Conservation (phyloP, 2,888 invertebrate species). For the Oscheius sp. region DNA sequence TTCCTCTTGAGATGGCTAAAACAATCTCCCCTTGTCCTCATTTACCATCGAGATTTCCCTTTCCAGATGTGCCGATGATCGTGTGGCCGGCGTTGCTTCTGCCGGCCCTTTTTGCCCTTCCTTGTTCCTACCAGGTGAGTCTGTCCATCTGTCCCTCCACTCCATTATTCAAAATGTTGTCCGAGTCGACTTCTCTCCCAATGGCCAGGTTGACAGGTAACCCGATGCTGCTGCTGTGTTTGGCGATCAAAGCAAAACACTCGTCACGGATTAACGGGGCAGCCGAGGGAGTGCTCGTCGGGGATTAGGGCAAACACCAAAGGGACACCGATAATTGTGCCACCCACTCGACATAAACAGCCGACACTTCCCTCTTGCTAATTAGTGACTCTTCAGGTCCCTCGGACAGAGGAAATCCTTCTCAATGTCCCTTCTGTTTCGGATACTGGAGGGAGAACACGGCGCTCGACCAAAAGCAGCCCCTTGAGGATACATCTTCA, state of each 20-base stretch:
- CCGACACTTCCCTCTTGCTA: neutral
- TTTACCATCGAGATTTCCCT: neutral
- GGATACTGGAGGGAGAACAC: neutral
- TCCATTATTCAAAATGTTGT: neutral
- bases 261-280: conserved; percentile 36
- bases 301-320: conserved; percentile 27
- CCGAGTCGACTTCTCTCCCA: neutral
- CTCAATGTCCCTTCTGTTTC: conserved; percentile 51
- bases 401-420: conserved; percentile 55
- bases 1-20: too few species aligned
- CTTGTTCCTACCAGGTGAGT: conserved; percentile 53
- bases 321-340: conserved; percentile 15
- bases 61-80: conserved; percentile 39
- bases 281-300: conserved; percentile 10
- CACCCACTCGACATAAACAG: conserved; percentile 3
- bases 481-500: conserved; percentile 59
- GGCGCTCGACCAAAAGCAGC: conserved; percentile 37
- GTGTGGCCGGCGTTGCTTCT: conserved; percentile 25
- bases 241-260: conserved; percentile 31
- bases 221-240: conserved; percentile 21
- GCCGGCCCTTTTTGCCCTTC: conserved; percentile 26
- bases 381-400: conserved; percentile 43
- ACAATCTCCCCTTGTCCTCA: neutral
- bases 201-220: conserved; percentile 6
- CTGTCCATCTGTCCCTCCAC: neutral